Conservation (phyloP, 2,888 invertebrate species). For the Cylloceria caligata region DNA sequence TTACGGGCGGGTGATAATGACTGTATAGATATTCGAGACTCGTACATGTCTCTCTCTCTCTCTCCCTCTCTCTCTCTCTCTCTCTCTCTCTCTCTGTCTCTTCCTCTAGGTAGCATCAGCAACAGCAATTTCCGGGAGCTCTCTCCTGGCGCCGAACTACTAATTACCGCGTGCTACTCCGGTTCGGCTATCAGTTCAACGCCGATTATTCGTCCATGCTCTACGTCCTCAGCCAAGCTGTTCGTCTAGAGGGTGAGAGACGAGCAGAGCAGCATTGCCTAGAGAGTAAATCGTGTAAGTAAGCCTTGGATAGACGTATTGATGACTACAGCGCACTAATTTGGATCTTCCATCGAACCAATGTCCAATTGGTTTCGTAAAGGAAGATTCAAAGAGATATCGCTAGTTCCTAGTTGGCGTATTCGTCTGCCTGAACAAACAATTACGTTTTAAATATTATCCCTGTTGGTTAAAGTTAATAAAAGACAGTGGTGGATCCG, state of each 20-base stretch:
- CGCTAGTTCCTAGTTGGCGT: not conserved
- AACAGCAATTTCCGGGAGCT: constrained; percentile 59
- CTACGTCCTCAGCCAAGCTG: constrained; percentile 12
- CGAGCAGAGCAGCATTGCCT: not conserved
- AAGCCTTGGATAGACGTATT: constrained; percentile 2
- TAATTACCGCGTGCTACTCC: constrained; percentile 58
- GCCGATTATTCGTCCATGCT: constrained; percentile 60
- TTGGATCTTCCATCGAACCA: constrained; percentile 4
- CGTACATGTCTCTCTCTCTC: constrained; percentile 22
- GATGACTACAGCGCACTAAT: not conserved
- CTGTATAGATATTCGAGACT: constrained; percentile 63
- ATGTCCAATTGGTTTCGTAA: constrained; percentile 3
- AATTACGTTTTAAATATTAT: no score
- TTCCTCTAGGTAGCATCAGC: constrained; percentile 40
- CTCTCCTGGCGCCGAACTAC: constrained; percentile 58
- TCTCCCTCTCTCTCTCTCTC: not conserved
- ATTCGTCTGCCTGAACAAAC: not conserved
- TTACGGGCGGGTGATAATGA: constrained; percentile 62
- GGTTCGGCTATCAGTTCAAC: constrained; percentile 54
- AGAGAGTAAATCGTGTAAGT: constrained; percentile 8
- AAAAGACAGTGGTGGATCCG: not conserved
- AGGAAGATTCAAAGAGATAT: not conserved
- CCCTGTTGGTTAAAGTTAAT: not conserved
- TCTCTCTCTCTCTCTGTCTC: constrained; percentile 14
- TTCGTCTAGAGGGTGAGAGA: not conserved